A percentile compares a stretch with the other conserved stretches of the same genome.
phyloP scores from a whole-genome alignment of 1,140 invertebrate species.

The Aphis gossypii region DNA sequence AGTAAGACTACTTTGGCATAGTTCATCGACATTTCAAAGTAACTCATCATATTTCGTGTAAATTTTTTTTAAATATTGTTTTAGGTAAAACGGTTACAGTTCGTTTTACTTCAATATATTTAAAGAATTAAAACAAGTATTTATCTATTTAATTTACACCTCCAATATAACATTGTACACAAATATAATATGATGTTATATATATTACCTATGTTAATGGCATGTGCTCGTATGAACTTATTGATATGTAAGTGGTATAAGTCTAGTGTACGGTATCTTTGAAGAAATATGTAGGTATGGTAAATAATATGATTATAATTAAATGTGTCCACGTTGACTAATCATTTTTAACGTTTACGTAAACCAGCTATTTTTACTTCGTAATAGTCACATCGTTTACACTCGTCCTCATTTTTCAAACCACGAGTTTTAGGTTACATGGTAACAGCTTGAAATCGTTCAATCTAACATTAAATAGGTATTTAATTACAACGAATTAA shows the following conservation, averaged over 20 bases:
- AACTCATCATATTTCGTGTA: background rate
- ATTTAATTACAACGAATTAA: background rate
- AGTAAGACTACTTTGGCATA: background rate
- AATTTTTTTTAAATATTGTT: background rate
- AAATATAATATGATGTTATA: background rate
- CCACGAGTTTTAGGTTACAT: background rate
- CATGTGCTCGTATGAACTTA: background rate
- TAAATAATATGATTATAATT: background rate
- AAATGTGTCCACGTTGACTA: background rate
- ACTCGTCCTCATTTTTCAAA: background rate
- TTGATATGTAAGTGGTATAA: background rate
- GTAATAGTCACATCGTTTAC: background rate
- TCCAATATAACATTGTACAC: background rate
- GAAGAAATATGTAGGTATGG: background rate
- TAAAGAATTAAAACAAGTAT: background rate
- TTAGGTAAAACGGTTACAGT: background rate
- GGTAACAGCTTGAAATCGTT: background rate
- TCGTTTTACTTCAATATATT: background rate
- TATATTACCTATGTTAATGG: background rate
- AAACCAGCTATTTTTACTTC: background rate
- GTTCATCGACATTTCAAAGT: background rate
- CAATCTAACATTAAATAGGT: background rate
- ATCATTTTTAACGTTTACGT: background rate
- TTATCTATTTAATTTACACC: background rate
- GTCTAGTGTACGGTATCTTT: background rate